These are phyloP conservation scores for Drosophila monieri DNA, from an alignment of 2,888 invertebrate species.

Conservation along the genomic window DNA sequence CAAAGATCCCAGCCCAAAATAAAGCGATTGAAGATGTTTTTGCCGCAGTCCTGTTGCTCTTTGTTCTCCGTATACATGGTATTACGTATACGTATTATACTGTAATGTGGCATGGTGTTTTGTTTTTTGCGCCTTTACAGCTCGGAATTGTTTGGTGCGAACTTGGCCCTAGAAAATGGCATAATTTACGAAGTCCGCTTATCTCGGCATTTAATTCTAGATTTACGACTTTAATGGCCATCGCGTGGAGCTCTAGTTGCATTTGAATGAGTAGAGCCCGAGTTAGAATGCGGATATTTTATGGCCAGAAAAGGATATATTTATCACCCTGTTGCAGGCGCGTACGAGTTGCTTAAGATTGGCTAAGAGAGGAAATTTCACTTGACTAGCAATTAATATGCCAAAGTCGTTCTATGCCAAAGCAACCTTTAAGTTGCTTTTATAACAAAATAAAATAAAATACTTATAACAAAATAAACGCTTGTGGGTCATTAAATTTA, in stretches of 20 bases:
- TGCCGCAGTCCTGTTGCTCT: constrained; percentile 39
- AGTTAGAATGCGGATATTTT: constrained; percentile 25
- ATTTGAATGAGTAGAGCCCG: constrained; percentile 18
- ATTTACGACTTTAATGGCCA: constrained; percentile 55
- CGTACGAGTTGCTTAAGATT: not conserved
- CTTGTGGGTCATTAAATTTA: not conserved
- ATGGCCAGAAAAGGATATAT: constrained; percentile 22
- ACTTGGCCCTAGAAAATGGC: constrained; percentile 53
- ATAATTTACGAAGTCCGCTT: constrained; percentile 62
- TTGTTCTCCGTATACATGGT: constrained; percentile 4
- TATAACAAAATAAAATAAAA: not conserved
- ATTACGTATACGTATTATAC: constrained; percentile 11
- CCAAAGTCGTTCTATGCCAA: not conserved
- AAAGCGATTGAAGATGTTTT: constrained; percentile 42
- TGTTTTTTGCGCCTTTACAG: constrained; percentile 49
- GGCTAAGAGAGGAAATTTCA: not conserved
- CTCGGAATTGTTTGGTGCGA: constrained; percentile 58
- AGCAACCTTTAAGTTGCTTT: not conserved
- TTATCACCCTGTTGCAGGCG: constrained; percentile 25
- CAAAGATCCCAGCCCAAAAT: constrained; percentile 29
- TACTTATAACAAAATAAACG: not conserved
- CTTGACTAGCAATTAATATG: not conserved
- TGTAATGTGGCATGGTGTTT: constrained; percentile 15
- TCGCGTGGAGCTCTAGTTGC: constrained; percentile 13
- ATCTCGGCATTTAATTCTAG: constrained; percentile 65